Percentiles rank a stretch among this genome's conserved stretches.
phyloP scores from a whole-genome alignment of 2,888 invertebrate species.

The Ophonus ardosiacus region DNA sequence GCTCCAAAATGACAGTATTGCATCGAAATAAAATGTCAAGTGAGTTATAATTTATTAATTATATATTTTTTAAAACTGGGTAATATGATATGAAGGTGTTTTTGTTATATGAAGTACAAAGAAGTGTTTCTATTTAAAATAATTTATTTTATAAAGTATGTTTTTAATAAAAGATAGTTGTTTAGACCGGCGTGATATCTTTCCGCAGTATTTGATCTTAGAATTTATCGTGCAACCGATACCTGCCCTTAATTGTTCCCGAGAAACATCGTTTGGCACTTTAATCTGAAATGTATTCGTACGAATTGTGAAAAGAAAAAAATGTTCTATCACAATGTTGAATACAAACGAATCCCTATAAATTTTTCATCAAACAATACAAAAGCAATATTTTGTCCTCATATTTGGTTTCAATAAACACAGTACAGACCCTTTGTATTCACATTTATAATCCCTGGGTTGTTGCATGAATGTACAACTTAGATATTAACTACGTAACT shows the following conservation, averaged over 20 bases:
- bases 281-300: not conserved
- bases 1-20: too few species aligned
- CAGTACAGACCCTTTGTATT: not conserved
- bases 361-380: not conserved
- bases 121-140: too few species aligned
- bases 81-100: too few species aligned
- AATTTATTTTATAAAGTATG: too few species aligned
- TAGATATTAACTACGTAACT: not conserved
- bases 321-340: not conserved
- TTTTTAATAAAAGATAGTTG: too few species aligned
- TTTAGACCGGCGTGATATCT: too few species aligned
- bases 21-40: too few species aligned
- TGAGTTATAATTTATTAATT: too few species aligned
- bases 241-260: not conserved
- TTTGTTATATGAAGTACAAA: too few species aligned
- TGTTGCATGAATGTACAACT: not conserved
- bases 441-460: not conserved
- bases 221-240: not conserved
- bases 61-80: too few species aligned
- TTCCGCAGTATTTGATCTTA: too few species aligned
- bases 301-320: not conserved
- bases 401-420: not conserved
- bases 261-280: not conserved
- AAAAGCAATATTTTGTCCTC: not conserved
- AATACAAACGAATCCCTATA: constrained; percentile 5